These are phyloP conservation scores for Drosophila macrospina DNA, from an alignment of 2,888 invertebrate species.

Conservation along the genomic window DNA sequence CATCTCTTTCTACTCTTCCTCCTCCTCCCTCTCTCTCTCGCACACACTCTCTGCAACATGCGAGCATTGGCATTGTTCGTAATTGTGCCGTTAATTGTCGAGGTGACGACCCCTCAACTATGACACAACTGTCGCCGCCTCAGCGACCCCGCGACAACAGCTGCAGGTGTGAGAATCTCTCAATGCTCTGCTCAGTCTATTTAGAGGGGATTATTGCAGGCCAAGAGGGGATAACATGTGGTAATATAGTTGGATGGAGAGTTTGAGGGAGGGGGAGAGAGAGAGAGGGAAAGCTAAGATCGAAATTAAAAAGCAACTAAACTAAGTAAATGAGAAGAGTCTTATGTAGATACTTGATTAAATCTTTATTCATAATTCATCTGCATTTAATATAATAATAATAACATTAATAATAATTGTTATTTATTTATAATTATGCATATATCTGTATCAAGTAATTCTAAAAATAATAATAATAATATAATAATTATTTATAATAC, in stretches of 20 bases:
- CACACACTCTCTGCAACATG: conserved; percentile 13
- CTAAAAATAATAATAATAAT: no score
- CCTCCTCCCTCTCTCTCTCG: neutral
- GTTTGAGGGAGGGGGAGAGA: neutral
- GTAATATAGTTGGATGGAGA: neutral
- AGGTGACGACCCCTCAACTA: conserved; percentile 66
- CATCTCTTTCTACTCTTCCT: conserved; percentile 9
- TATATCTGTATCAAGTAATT: no score
- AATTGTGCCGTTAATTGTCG: conserved; percentile 80
- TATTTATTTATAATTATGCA: no score
- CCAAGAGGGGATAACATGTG: neutral
- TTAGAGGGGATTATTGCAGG: neutral
- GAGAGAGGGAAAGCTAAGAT: no score
- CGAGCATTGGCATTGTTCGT: conserved; percentile 60
- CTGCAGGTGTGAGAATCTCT: conserved; percentile 31
- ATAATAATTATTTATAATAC: no score
- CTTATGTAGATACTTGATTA: no score
- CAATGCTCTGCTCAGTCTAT: neutral
- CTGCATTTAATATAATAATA: no score
- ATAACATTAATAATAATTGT: no score
- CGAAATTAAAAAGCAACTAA: no score
- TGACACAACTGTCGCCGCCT: conserved; percentile 39
- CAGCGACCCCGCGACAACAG: neutral
- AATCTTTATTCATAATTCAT: no score
- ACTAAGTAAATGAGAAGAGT: no score